Conservation (phyloP, 2,113 vertebrate species). For the Tangachromis dhanisi region DNA sequence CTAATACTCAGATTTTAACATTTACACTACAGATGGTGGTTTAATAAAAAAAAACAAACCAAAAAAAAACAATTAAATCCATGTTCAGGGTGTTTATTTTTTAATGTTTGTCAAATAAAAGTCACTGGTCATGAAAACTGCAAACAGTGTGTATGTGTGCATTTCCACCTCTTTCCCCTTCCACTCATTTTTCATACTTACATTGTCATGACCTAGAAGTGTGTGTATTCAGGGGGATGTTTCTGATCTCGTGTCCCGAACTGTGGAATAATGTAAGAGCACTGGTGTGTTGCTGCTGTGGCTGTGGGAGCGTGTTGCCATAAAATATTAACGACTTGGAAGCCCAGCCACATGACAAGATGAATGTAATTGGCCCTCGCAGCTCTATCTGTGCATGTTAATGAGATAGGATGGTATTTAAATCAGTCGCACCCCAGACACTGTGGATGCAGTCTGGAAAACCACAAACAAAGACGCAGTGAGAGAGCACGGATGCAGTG, state of each 20-base stretch:
- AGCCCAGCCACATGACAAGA: conserved; percentile 73
- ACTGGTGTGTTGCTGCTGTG: conserved; percentile 59
- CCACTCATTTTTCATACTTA: conserved; percentile 53
- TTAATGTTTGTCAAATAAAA: conserved; percentile 10
- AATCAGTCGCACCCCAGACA: conserved; percentile 64
- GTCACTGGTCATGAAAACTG: conserved; percentile 37
- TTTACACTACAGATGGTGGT: neutral
- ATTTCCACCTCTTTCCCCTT: neutral
- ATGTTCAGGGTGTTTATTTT: neutral
- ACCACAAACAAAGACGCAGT: conserved; percentile 63
- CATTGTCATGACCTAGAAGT: conserved; percentile 61
- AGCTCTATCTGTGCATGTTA: conserved; percentile 77
- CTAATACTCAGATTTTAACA: neutral
- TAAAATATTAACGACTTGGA: conserved; percentile 78
- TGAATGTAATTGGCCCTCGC: conserved; percentile 77
- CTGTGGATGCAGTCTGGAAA: conserved; percentile 53
- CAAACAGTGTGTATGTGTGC: conserved; percentile 21
- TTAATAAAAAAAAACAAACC: neutral
- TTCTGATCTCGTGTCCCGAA: conserved; percentile 54
- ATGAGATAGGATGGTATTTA: conserved; percentile 76
- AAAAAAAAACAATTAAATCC: neutral
- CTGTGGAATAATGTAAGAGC: conserved; percentile 68
- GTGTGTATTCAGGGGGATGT: conserved; percentile 51
- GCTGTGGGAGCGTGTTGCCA: conserved; percentile 67
- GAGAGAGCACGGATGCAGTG: conserved; percentile 41